Evolutionary conservation across 2,888 invertebrate genomes (phyloP).

Genomic region (Drosophila monieri): DNA sequence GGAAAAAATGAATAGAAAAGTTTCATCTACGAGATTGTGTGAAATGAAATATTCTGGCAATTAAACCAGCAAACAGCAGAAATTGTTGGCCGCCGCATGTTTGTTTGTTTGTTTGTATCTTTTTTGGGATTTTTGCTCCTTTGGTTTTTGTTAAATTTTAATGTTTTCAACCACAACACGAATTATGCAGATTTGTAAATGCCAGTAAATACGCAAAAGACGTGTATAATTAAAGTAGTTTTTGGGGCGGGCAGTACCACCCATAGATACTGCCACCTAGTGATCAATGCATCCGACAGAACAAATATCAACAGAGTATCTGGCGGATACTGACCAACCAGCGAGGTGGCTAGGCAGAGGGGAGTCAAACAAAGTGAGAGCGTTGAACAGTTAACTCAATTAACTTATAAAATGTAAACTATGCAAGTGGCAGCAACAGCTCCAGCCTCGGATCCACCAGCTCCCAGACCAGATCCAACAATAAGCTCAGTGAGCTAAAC

Average conservation of each 20-base stretch:
- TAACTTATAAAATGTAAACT: constrained; percentile 79
- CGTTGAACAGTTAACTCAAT: constrained; percentile 82
- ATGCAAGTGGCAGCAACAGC: constrained; percentile 58
- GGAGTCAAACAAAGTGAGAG: constrained; percentile 23
- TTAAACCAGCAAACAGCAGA: constrained; percentile 56
- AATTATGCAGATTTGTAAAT: constrained; percentile 62
- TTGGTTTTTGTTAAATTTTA: constrained; percentile 25
- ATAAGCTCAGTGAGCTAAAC: constrained; percentile 59
- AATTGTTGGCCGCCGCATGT: constrained; percentile 20
- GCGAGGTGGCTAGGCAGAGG: constrained; percentile 43
- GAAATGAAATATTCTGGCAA: constrained; percentile 70
- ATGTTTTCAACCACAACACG: constrained; percentile 64
- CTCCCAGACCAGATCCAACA: constrained; percentile 32
- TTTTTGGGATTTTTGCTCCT: constrained; percentile 7
- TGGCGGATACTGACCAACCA: constrained; percentile 62
- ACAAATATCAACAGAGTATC: constrained; percentile 18
- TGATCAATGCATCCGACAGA: constrained; percentile 24
- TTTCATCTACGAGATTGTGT: constrained; percentile 32
- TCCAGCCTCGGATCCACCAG: constrained; percentile 28
- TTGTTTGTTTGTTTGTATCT: constrained; percentile 20
- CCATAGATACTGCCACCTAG: constrained; percentile 7
- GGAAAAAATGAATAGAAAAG: constrained; percentile 25
- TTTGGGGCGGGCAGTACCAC: constrained; percentile 2
- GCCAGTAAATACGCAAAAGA: constrained; percentile 29
- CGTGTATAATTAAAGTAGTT: constrained; percentile 45